A percentile compares a stretch with the other conserved stretches of the same genome.
Evolutionary conservation across 1,140 invertebrate species (phyloP).

Genomic region (Cydia fagiglandana): DNA sequence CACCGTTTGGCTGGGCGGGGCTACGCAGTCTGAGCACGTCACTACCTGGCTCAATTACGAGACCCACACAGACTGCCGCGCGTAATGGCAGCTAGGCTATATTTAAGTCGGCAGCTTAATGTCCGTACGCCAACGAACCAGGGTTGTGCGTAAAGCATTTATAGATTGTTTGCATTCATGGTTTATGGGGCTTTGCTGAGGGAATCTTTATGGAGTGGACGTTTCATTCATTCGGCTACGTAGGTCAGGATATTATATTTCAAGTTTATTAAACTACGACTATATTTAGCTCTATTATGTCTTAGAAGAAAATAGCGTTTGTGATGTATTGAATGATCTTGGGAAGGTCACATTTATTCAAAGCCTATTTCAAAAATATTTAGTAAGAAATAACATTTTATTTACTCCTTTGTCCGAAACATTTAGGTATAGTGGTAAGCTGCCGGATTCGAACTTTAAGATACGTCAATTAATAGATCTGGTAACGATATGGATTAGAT

Average conservation of each 20-base stretch:
- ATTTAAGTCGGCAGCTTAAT: slow-evolving; percentile 44
- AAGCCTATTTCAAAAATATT: not conserved
- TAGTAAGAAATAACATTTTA: not conserved
- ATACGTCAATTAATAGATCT: no score
- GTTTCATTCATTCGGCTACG: slow-evolving; percentile 33
- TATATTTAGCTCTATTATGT: slow-evolving; percentile 46
- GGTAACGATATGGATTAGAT: no score
- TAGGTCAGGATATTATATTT: slow-evolving; percentile 36
- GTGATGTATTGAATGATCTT: not conserved
- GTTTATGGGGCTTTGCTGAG: slow-evolving; percentile 17
- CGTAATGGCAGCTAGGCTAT: slow-evolving; percentile 36
- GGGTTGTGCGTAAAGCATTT: slow-evolving; percentile 40
- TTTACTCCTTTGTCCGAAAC: not conserved
- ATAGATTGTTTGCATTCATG: slow-evolving; percentile 34
- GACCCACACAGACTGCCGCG: slow-evolving; percentile 27
- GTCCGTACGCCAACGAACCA: slow-evolving; percentile 27
- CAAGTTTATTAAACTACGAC: slow-evolving; percentile 15
- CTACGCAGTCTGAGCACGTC: slow-evolving; percentile 41
- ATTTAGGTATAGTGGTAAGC: not conserved
- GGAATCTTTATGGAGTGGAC: slow-evolving; percentile 30
- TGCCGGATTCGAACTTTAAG: no score
- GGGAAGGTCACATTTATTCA: not conserved
- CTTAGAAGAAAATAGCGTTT: slow-evolving; percentile 34
- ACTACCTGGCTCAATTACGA: slow-evolving; percentile 41
- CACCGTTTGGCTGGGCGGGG: slow-evolving; percentile 22